Base-by-base conservation (phyloP, 2,113 vertebrate species). In the Corythornis cristatus region DNA sequence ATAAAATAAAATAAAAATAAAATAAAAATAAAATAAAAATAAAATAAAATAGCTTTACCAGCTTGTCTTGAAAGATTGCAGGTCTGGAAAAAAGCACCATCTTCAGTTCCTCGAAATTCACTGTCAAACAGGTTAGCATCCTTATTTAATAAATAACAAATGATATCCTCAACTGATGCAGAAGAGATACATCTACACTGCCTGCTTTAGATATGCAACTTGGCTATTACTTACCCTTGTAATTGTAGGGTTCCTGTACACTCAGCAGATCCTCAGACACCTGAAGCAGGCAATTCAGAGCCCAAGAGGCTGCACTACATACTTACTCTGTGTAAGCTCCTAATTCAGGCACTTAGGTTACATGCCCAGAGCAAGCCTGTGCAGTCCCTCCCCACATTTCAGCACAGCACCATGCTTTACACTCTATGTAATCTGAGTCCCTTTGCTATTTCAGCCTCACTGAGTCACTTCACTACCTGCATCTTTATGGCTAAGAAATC, bases 371-470 rank as follows among this genome's bases (percentile, higher is more conserved):
- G 60, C 0, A 0, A 82, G 48, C 1, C 51, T 22, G 2, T 37
- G 57, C 11, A 10, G 61, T 60, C 80, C 60, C 76, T 79, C 16
- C 42, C 7, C 67, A 21, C 23, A 17, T 65, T 79, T 62, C 64
- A 87, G 66, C 42, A 18, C 25, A 12, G 42, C 19, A 46, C 35
- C n/a, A 42, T 1, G 2, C 40, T 57, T 23, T 43, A 28, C 1
- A 1, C 37, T 13, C 10, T n/a, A 23, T 1, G 0, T 37, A 83
- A 67, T 23, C 40, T 1, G 23, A 46, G 50, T n/a, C 51, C 48
- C 40, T 79, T 10, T 67, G 54, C 62, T 84, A 4, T 51, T 86
- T 65, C 62, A 89, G 48, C 40, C 33, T 88, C 61, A 17, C 43
- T 3, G 1, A 40, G 28, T 86, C 72, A 57, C 48, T 88, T 90